A percentile compares a stretch with the other conserved stretches of the same genome.
phyloP scores from a whole-genome alignment of 2,888 invertebrate genomes.

The Eucriotettix oculatus region DNA sequence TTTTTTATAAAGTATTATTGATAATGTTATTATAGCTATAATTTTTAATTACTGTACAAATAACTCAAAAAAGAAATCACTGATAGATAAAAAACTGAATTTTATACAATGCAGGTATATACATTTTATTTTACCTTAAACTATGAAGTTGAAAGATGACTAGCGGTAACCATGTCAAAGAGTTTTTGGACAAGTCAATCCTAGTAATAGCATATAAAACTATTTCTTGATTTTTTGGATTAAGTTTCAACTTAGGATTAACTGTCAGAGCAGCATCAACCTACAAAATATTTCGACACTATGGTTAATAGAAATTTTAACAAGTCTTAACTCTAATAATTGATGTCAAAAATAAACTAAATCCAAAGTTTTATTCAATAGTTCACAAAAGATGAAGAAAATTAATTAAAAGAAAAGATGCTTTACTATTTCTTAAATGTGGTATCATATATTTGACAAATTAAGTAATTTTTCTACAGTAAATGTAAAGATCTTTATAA shows the following conservation, averaged over 20 bases:
- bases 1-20: background rate
- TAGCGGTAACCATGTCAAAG: constrained; percentile 59
- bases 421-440: no score
- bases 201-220: constrained; percentile 84
- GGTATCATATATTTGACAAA: no score
- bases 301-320: no score
- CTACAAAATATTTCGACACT: constrained; percentile 16
- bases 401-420: no score
- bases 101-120: background rate
- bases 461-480: no score
- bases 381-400: no score
- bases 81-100: background rate
- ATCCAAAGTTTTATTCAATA: no score
- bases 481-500: no score
- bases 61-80: background rate
- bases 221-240: constrained; percentile 44
- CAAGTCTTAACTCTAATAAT: no score
- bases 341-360: no score
- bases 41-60: background rate
- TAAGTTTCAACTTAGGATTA: constrained; percentile 63
- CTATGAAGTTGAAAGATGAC: constrained; percentile 72
- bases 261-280: constrained; percentile 67
- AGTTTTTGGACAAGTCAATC: constrained; percentile 83
- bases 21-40: background rate
- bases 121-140: constrained; percentile 33